Conservation (phyloP, 2,888 invertebrate genomes). For the Mycalesis mineus region DNA sequence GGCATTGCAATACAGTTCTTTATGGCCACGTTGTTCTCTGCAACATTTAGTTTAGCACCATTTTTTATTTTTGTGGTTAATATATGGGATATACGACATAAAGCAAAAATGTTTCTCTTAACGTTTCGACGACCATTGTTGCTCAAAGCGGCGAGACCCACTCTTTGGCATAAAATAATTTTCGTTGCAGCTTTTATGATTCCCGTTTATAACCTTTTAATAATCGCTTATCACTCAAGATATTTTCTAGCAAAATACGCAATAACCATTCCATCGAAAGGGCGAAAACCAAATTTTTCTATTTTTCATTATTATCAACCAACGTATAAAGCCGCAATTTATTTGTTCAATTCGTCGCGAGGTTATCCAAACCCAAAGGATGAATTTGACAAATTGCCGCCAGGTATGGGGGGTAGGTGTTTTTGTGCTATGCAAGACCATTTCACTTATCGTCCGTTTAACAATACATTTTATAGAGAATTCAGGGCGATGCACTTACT, state of each 20-base stretch:
- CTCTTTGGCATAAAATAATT: slow-evolving; percentile 6
- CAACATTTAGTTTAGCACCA: slow-evolving; percentile 2
- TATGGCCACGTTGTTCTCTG: slow-evolving; percentile 3
- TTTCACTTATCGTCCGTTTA: background rate
- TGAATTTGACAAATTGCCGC: background rate
- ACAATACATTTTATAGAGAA: no score
- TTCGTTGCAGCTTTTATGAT: slow-evolving; percentile 2
- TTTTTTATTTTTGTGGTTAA: slow-evolving; percentile 9
- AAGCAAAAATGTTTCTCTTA: slow-evolving; percentile 6
- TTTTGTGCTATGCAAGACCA: background rate
- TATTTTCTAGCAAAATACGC: background rate
- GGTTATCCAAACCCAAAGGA: background rate
- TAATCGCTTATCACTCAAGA: background rate
- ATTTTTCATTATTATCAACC: background rate
- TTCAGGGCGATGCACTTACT: background rate
- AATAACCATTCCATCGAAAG: background rate
- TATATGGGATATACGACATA: slow-evolving; percentile 14
- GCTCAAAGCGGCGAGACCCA: slow-evolving; percentile 2
- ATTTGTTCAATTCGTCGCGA: background rate
- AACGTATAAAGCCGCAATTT: background rate
- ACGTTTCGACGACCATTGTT: slow-evolving; percentile 10
- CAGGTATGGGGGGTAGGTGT: background rate
- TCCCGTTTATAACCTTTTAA: background rate
- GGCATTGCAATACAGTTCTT: slow-evolving; percentile 7
- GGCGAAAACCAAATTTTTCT: background rate